Evolutionary conservation across 1,140 invertebrate species (phyloP).

Genomic region (Brachystomella parvula): DNA sequence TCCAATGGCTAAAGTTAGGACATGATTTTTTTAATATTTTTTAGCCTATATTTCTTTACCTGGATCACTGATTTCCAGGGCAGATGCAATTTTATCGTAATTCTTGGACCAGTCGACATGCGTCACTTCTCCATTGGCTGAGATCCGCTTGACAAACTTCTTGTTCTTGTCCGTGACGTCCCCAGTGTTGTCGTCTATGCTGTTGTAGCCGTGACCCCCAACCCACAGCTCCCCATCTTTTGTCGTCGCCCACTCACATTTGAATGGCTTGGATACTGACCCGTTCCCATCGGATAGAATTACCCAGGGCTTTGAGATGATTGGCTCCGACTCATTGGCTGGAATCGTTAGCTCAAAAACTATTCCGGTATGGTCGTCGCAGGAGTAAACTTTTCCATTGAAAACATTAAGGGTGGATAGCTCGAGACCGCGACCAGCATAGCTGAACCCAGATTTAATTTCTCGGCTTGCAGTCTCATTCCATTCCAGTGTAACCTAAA

Average conservation of each 20-base stretch:
- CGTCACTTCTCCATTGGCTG: conserved; percentile 65
- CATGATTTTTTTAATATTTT: neutral
- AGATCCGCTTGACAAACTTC: conserved; percentile 85
- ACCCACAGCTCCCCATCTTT: conserved; percentile 83
- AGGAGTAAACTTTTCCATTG: conserved; percentile 78
- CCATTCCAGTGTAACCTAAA: conserved; percentile 60
- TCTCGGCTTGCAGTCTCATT: conserved; percentile 51
- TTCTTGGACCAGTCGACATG: conserved; percentile 65
- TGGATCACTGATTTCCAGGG: conserved; percentile 58
- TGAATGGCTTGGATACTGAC: conserved; percentile 62
- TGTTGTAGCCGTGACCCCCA: conserved; percentile 72
- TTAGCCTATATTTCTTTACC: conserved; percentile 47
- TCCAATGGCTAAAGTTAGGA: neutral
- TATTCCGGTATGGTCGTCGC: conserved; percentile 94
- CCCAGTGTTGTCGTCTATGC: conserved; percentile 58
- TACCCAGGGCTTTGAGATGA: conserved; percentile 74
- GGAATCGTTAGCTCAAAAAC: conserved; percentile 61
- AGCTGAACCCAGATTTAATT: conserved; percentile 60
- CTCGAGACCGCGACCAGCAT: conserved; percentile 92
- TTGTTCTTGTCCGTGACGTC: conserved; percentile 80
- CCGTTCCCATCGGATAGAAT: conserved; percentile 69
- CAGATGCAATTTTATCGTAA: conserved; percentile 49
- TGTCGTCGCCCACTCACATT: conserved; percentile 94
- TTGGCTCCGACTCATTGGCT: conserved; percentile 40
- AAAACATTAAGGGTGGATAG: conserved; percentile 91